These are phyloP conservation scores for Strigops habroptila DNA, from an alignment of 2,113 vertebrate genomes.

Conservation along the genomic window DNA sequence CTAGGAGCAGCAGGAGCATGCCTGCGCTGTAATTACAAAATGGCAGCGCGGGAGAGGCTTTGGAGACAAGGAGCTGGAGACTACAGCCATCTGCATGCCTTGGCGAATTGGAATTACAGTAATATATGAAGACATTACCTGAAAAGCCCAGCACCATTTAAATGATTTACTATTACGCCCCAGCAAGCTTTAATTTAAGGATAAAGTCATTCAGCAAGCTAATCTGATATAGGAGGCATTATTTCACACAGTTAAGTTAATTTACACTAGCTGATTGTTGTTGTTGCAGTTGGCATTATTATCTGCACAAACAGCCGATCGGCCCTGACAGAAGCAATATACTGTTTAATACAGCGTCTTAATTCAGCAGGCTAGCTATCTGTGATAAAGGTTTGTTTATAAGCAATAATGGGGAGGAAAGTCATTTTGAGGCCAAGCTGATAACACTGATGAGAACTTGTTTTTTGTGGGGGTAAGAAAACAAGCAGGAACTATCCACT, in stretches of 20 bases:
- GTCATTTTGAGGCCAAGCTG: slow-evolving; percentile 78
- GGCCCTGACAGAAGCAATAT: slow-evolving; percentile 81
- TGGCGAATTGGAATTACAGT: slow-evolving; percentile 82
- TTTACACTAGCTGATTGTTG: slow-evolving; percentile 84
- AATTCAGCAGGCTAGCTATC: slow-evolving; percentile 78
- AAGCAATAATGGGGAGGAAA: slow-evolving; percentile 79
- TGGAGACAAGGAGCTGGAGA: slow-evolving; percentile 74
- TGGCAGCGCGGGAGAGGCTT: slow-evolving; percentile 72
- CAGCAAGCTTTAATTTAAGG: slow-evolving; percentile 86
- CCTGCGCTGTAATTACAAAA: slow-evolving; percentile 80
- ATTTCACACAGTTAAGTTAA: slow-evolving; percentile 86
- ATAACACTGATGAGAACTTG: slow-evolving; percentile 76
- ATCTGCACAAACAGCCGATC: slow-evolving; percentile 83
- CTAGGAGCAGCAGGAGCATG: slow-evolving; percentile 68
- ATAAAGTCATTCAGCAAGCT: slow-evolving; percentile 83
- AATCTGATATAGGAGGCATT: slow-evolving; percentile 82
- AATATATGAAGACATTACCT: slow-evolving; percentile 86
- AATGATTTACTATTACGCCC: slow-evolving; percentile 83
- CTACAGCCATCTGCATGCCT: slow-evolving; percentile 80
- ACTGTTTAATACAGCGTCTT: slow-evolving; percentile 79
- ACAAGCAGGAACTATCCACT: slow-evolving; percentile 34
- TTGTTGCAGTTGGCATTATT: slow-evolving; percentile 82
- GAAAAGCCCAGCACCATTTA: slow-evolving; percentile 79
- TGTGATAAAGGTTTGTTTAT: slow-evolving; percentile 83
- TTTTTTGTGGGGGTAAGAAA: background rate